These are phyloP conservation scores for Tragelaphus imberbis DNA, from an alignment of 2,113 vertebrate genomes.

Conservation along the genomic window DNA sequence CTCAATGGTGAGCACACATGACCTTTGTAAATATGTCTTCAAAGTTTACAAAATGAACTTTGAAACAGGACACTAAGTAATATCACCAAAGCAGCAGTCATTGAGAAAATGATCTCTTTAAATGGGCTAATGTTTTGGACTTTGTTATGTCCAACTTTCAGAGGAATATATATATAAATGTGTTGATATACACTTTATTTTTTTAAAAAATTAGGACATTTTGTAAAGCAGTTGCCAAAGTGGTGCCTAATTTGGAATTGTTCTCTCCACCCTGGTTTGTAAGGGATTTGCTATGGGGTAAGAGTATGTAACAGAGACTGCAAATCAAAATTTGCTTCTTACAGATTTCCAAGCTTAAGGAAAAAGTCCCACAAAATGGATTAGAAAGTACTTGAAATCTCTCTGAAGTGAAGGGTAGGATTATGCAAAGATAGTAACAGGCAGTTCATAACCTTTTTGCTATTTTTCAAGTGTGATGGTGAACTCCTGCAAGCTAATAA, in stretches of 20 bases:
- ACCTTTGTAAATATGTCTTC: slow-evolving; percentile 18
- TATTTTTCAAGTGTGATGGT: slow-evolving; percentile 34
- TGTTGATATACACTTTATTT: slow-evolving; percentile 44
- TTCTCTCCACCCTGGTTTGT: not conserved
- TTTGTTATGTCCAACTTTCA: slow-evolving; percentile 52
- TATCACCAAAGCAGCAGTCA: slow-evolving; percentile 12
- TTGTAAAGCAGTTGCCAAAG: slow-evolving; percentile 42
- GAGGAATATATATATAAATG: slow-evolving; percentile 40
- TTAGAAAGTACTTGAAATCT: not conserved
- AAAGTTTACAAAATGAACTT: slow-evolving; percentile 37
- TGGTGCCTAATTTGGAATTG: slow-evolving; percentile 51
- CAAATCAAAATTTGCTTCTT: slow-evolving; percentile 44
- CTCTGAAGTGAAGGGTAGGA: not conserved
- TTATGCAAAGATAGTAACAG: slow-evolving; percentile 31
- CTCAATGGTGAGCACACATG: not conserved
- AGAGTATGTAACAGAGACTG: slow-evolving; percentile 21
- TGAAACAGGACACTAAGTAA: slow-evolving; percentile 16
- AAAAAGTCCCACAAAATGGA: not conserved
- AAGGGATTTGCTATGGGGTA: not conserved
- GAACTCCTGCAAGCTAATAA: slow-evolving; percentile 46
- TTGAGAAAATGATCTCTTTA: slow-evolving; percentile 26
- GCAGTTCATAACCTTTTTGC: slow-evolving; percentile 34
- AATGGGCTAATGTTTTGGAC: not conserved
- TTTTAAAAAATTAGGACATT: not conserved
- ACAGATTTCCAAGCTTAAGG: not conserved